Evolutionary conservation across 1,140 invertebrate species (phyloP).

Genomic region (Nymphalis io): DNA sequence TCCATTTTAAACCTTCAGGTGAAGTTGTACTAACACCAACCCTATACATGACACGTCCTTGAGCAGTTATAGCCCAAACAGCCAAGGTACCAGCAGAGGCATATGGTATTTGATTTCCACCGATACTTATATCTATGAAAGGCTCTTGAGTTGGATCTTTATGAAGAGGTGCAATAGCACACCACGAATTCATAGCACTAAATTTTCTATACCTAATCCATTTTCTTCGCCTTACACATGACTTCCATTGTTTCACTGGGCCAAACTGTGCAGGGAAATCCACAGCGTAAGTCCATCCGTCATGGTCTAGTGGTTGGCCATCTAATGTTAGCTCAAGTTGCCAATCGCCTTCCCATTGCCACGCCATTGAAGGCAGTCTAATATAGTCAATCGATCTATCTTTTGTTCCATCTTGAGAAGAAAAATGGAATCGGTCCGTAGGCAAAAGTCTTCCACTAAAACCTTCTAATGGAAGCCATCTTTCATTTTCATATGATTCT

Average conservation of each 20-base stretch:
- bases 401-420: slow-evolving; percentile 89
- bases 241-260: slow-evolving; percentile 93
- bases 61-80: slow-evolving; percentile 95
- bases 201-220: slow-evolving; percentile 94
- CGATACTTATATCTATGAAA: slow-evolving; percentile 90
- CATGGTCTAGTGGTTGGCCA: slow-evolving; percentile 92
- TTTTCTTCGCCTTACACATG: slow-evolving; percentile 93
- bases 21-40: slow-evolving; percentile 88
- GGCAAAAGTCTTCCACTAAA: slow-evolving; percentile 91
- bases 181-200: slow-evolving; percentile 94
- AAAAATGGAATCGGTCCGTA: slow-evolving; percentile 92
- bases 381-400: slow-evolving; percentile 90
- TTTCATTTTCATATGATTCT: slow-evolving; percentile 95
- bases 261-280: slow-evolving; percentile 94
- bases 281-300: slow-evolving; percentile 97
- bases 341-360: slow-evolving; percentile 97
- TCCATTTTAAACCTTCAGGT: slow-evolving; percentile 93
- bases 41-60: slow-evolving; percentile 93
- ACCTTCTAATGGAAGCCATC: slow-evolving; percentile 95
- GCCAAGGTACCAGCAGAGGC: slow-evolving; percentile 86
- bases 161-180: slow-evolving; percentile 92
- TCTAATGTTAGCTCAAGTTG: slow-evolving; percentile 92
- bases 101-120: slow-evolving; percentile 90
- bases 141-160: slow-evolving; percentile 91
- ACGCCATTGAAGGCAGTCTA: slow-evolving; percentile 92